These are phyloP conservation scores for Loriculus beryllinus DNA, from an alignment of 2,797 vertebrate genomes.

Conservation along the genomic window DNA sequence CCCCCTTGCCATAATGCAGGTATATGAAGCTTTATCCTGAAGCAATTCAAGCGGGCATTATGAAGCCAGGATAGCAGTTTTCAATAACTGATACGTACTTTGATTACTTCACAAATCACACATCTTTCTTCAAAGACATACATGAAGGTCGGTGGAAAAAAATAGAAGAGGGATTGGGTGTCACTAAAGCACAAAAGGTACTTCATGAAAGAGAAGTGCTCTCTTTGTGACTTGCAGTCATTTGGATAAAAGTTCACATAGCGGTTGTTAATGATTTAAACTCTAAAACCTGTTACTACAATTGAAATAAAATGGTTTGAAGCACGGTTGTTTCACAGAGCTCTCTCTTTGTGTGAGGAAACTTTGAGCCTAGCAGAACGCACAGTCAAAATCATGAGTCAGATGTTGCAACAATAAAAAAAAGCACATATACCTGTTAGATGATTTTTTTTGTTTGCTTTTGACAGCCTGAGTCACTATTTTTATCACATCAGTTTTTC, in stretches of 20 bases:
- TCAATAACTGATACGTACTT: conserved; percentile 75
- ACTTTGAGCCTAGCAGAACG: conserved; percentile 75
- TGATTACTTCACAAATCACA: conserved; percentile 76
- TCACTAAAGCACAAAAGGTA: conserved; percentile 75
- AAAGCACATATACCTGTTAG: conserved; percentile 34
- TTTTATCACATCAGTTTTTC: conserved; percentile 64
- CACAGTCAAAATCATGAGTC: conserved; percentile 71
- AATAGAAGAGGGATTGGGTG: conserved; percentile 63
- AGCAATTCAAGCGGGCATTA: conserved; percentile 59
- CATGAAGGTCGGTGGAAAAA: conserved; percentile 54
- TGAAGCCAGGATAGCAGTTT: conserved; percentile 66
- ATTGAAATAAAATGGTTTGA: conserved; percentile 77
- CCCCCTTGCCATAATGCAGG: conserved; percentile 39
- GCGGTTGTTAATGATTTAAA: conserved; percentile 82
- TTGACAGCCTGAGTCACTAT: conserved; percentile 68
- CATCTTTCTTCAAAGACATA: conserved; percentile 75
- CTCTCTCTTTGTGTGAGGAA: conserved; percentile 71
- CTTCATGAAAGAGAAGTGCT: conserved; percentile 69
- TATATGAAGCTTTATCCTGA: conserved; percentile 59
- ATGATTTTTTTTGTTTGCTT: conserved; percentile 22
- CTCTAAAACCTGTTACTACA: conserved; percentile 78
- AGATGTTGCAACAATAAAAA: conserved; percentile 63
- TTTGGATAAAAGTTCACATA: conserved; percentile 81
- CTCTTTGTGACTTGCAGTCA: conserved; percentile 77
- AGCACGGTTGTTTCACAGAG: conserved; percentile 73